These are phyloP conservation scores for Drosophila setifemur DNA, from an alignment of 1,140 invertebrate species.

Conservation along the genomic window DNA sequence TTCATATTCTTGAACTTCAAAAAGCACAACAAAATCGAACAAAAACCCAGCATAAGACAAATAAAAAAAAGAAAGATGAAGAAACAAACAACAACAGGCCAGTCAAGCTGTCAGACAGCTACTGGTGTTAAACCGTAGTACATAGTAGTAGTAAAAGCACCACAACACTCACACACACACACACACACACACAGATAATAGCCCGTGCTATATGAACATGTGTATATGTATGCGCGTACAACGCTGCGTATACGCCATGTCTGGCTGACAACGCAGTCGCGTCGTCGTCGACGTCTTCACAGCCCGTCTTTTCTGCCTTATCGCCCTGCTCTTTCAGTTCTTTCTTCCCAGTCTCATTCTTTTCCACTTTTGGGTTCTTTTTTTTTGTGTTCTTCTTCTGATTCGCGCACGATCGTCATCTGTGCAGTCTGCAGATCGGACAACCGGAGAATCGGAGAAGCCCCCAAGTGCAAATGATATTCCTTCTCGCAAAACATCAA, in stretches of 20 bases:
- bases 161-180: slow-evolving; percentile 7
- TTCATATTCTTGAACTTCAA: slow-evolving; percentile 80
- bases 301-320: slow-evolving; percentile 1
- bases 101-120: slow-evolving; percentile 77
- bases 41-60: slow-evolving; percentile 71
- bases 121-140: slow-evolving; percentile 75
- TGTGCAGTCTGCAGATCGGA: slow-evolving; percentile 28
- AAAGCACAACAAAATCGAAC: slow-evolving; percentile 59
- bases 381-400: neutral
- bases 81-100: slow-evolving; percentile 46
- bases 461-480: slow-evolving; percentile 11
- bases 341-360: slow-evolving; percentile 9
- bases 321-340: slow-evolving; percentile 13
- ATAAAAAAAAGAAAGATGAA: slow-evolving; percentile 31
- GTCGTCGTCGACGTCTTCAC: slow-evolving; percentile 5
- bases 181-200: slow-evolving; percentile 24
- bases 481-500: neutral
- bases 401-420: slow-evolving; percentile 32
- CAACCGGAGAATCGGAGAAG: neutral
- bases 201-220: slow-evolving; percentile 5
- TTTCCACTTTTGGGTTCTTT: slow-evolving; percentile 9
- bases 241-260: slow-evolving; percentile 72
- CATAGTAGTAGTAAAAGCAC: slow-evolving; percentile 51
- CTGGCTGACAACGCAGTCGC: slow-evolving; percentile 32
- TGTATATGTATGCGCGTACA: slow-evolving; percentile 24